Conservation (phyloP, 1,140 invertebrate species). For the Microvelia longipes region DNA sequence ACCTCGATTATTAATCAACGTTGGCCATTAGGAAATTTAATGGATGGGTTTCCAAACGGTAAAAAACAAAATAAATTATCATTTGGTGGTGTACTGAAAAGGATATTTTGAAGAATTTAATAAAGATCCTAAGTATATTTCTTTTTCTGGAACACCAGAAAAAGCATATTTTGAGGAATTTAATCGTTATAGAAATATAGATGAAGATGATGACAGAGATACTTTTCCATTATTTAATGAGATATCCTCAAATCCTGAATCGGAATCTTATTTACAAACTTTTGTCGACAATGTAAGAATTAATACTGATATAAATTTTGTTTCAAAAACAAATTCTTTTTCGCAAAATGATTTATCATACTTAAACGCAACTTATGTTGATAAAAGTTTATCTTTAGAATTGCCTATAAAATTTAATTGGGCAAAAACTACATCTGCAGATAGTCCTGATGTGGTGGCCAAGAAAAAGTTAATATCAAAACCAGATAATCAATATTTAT, state of each 20-base stretch:
- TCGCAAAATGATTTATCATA: neutral
- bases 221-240: neutral
- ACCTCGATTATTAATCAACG: neutral
- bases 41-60: neutral
- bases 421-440: neutral
- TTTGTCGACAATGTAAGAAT: neutral
- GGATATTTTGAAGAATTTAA: neutral
- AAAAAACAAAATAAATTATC: neutral
- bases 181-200: neutral
- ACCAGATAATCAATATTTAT: neutral
- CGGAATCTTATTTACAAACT: neutral
- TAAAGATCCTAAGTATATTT: neutral
- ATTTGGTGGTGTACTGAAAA: neutral
- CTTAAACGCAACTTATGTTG: neutral
- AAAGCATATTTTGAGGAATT: neutral
- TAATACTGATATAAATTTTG: neutral
- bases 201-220: neutral
- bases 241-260: neutral
- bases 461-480: neutral
- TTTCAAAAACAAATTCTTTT: neutral
- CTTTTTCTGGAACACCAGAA: neutral
- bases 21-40: neutral
- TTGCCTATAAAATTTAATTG: neutral
- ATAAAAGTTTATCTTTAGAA: neutral
- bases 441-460: neutral